Conservation (phyloP, 2,113 vertebrate species). For the Ifrita kowaldi region DNA sequence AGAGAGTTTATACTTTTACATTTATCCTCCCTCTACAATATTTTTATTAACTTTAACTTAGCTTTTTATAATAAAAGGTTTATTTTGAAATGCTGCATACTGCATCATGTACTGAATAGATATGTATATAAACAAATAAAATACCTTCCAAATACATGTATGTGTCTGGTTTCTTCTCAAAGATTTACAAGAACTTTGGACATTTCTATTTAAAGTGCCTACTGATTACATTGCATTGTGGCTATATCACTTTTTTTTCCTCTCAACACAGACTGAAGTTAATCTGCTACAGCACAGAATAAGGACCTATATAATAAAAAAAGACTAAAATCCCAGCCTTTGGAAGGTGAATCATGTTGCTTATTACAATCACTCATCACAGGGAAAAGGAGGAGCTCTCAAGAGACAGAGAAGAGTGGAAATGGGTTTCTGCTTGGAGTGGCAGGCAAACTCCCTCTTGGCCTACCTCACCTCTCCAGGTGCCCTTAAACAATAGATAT, state of each 20-base stretch:
- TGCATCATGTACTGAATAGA: neutral
- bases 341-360: neutral
- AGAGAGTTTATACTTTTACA: neutral
- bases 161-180: neutral
- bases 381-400: neutral
- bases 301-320: neutral
- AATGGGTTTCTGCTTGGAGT: neutral
- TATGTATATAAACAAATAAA: neutral
- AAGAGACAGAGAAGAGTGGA: neutral
- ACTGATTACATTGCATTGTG: neutral
- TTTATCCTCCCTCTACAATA: neutral
- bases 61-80: neutral
- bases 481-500: neutral
- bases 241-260: neutral
- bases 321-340: neutral
- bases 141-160: neutral
- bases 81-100: neutral
- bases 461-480: neutral
- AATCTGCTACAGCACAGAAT: neutral
- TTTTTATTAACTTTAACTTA: neutral
- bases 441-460: neutral
- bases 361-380: neutral
- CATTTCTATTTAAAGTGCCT: neutral
- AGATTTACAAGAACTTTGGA: neutral
- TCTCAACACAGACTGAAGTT: neutral